These are phyloP conservation scores for Mastomys coucha DNA, from an alignment of 2,113 vertebrate genomes.

Conservation along the genomic window DNA sequence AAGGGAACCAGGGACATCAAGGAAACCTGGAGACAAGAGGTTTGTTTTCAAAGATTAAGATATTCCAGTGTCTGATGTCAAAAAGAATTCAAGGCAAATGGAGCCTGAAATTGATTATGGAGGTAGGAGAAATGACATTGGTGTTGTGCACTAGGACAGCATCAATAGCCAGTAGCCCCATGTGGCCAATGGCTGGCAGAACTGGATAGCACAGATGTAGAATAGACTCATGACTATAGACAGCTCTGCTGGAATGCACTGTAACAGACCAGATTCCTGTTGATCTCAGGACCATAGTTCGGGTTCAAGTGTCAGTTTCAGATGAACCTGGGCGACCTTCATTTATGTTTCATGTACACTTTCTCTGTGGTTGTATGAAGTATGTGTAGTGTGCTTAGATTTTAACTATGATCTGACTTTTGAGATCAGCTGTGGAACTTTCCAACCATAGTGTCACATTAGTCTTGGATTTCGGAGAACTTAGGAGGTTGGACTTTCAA, in stretches of 20 bases:
- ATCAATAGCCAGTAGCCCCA: neutral
- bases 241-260: neutral
- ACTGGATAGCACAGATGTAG: no score
- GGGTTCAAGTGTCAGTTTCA: neutral
- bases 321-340: neutral
- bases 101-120: constrained; percentile 19
- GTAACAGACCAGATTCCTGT: neutral
- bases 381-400: neutral
- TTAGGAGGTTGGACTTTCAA: neutral
- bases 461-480: neutral
- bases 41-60: constrained; percentile 17
- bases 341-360: neutral
- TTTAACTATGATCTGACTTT: neutral
- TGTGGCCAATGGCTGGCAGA: neutral
- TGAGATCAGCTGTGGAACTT: neutral
- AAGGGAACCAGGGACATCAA: neutral
- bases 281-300: neutral
- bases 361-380: neutral
- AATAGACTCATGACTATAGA: neutral
- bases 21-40: constrained; percentile 12
- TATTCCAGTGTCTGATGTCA: neutral
- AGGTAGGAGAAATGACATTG: neutral
- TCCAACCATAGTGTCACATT: neutral
- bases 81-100: neutral
- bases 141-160: neutral